Evolutionary conservation across 1,140 invertebrate species (phyloP), one percentile per base, ranked within the genome.

Genomic region (Polypedilum vanderplanki): DNA sequence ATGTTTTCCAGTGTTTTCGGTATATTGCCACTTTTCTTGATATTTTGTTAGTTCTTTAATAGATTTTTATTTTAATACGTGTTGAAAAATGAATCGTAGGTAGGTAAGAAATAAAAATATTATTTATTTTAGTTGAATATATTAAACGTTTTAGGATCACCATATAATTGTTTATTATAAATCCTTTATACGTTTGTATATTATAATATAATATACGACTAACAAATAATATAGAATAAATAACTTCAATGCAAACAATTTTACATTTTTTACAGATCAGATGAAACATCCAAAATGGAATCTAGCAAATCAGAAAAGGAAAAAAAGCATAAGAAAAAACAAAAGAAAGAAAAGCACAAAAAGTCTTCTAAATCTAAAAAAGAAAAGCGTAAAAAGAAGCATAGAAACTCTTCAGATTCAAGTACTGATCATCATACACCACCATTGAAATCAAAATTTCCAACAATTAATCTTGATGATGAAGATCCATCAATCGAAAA

Each of bases 291-390:
- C 4, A 57, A 57, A 57, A 57, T 15, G n/a, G 46, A 57, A 15
- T 57, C 12, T n/a, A 70, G 18, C 65, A 70, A 18, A 22, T 20
- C 10, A n/a, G 65, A 70, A 20, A 70, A 70, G 20, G 65, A 70
- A 20, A 70, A 70, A 10, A 18, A 22, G 18, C 65, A 70, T 18
- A 70, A 70, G 18, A 70, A 70, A 18, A 70, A 70, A 12, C 65
- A 70, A 22, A 70, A 70, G 10, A 70, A 70, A 20, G 65, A 70
- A 12, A 70, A 70, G 17, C 65, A 22, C 18, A 70, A 70, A 18
- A 70, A 70, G 10, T 70, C 65, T 9, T 20, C 65, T 7, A 70
- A 70, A 10, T 20, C 17, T 20, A 18, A 70, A 1, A 70, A 70
- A 17, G 20, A 70, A 70, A 18, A 70, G 9, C 17, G 20, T 7